phyloP scores from a whole-genome alignment of 2,113 vertebrate genomes.

The Notechis scutatus region DNA sequence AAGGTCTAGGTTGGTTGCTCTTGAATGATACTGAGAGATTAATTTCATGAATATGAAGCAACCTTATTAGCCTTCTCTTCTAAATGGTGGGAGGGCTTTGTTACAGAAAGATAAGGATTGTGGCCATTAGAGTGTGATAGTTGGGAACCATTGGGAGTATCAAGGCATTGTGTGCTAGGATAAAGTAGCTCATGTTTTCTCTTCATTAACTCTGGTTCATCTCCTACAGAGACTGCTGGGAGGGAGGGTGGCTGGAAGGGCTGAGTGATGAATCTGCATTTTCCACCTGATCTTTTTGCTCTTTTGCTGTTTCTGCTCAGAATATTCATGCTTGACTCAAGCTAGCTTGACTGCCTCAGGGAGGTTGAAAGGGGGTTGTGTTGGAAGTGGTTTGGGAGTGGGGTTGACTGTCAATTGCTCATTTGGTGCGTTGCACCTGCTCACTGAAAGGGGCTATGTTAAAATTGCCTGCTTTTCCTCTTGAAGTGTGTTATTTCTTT shows the following conservation, averaged over 20 bases:
- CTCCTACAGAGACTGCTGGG: neutral
- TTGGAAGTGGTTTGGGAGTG: neutral
- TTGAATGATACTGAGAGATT: conserved; percentile 1
- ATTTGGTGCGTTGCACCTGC: conserved; percentile 6
- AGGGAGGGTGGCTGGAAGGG: neutral
- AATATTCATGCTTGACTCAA: conserved; percentile 8
- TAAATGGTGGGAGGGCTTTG: neutral
- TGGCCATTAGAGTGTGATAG: neutral
- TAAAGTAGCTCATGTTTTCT: neutral
- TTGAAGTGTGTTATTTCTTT: neutral
- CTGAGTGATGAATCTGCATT: neutral
- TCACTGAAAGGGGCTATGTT: neutral
- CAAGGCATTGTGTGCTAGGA: neutral
- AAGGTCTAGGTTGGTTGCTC: neutral
- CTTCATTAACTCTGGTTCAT: neutral
- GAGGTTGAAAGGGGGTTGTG: neutral
- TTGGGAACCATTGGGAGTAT: neutral
- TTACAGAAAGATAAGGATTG: neutral
- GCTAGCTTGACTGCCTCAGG: neutral
- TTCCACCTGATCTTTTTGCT: conserved; percentile 16
- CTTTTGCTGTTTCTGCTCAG: neutral
- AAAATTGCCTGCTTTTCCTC: neutral
- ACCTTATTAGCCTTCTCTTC: conserved; percentile 18
- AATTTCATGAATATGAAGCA: conserved; percentile 2
- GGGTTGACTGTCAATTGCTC: neutral